Percentiles rank a stretch among this genome's conserved stretches.
Evolutionary conservation across 2,888 invertebrate genomes (phyloP).

Genomic region (Epistrophe grossulariae): DNA sequence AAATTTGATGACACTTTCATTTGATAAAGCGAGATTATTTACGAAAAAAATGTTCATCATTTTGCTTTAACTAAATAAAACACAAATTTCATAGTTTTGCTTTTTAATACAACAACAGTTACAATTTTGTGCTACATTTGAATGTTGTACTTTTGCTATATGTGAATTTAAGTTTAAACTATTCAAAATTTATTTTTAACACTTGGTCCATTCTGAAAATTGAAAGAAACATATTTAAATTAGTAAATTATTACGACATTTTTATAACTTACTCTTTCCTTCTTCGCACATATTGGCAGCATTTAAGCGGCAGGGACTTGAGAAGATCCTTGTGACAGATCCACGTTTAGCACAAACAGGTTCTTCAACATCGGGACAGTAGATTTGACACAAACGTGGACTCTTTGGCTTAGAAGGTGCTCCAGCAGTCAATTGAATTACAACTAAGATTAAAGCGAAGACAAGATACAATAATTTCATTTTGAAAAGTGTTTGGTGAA

Average conservation of each 20-base stretch:
- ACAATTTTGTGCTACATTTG: not conserved
- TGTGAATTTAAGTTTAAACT: not conserved
- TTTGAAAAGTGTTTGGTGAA: not conserved
- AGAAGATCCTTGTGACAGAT: constrained; percentile 31
- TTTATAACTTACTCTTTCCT: constrained; percentile 38
- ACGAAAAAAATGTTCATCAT: too few relatives aligned
- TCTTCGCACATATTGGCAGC: constrained; percentile 51
- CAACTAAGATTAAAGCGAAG: constrained; percentile 27
- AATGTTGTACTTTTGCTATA: not conserved
- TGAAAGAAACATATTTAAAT: not conserved
- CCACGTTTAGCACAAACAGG: constrained; percentile 56
- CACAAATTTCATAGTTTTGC: not conserved
- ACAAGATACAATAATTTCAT: constrained; percentile 53
- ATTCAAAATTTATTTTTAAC: not conserved
- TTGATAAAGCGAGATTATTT: too few relatives aligned
- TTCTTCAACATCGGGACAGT: constrained; percentile 34
- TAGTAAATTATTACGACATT: not conserved
- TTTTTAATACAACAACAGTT: not conserved
- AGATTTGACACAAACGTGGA: constrained; percentile 45
- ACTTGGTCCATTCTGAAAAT: constrained; percentile 27
- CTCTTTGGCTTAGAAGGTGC: not conserved
- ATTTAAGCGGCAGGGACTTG: constrained; percentile 33
- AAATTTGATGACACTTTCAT: too few relatives aligned
- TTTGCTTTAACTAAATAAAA: too few relatives aligned
- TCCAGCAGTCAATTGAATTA: constrained; percentile 20